Evolutionary conservation across 2,797 vertebrate genomes (phyloP).

Genomic region (Cephalopachus bancanus): DNA sequence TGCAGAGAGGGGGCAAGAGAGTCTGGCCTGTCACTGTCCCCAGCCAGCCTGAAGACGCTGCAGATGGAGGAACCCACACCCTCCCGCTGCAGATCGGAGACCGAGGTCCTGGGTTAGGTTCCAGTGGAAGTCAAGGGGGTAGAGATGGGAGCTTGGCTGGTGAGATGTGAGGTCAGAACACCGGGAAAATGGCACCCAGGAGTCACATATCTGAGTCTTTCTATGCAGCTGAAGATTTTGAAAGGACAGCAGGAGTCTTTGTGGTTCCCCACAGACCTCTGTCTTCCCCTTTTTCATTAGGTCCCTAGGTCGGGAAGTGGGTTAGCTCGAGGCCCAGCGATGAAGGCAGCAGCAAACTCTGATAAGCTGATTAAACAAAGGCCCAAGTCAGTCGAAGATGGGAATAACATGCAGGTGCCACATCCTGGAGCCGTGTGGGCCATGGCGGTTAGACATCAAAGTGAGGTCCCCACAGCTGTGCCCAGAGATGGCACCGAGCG

Average conservation of each 20-base stretch:
- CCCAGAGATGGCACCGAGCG: not conserved
- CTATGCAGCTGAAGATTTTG: not conserved
- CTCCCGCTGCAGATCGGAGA: not conserved
- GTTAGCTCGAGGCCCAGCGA: not conserved
- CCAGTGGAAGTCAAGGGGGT: not conserved
- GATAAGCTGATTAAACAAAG: not conserved
- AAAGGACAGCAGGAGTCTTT: not conserved
- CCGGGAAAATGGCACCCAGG: not conserved
- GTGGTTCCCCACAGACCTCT: not conserved
- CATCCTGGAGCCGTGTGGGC: not conserved
- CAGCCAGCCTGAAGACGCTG: not conserved
- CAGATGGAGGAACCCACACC: not conserved
- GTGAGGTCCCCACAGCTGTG: not conserved
- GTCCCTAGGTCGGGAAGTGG: not conserved
- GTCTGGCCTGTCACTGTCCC: fast-evolving
- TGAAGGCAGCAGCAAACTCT: not conserved
- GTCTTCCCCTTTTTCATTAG: not conserved
- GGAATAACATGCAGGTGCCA: not conserved
- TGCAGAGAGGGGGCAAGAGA: conserved; percentile 76
- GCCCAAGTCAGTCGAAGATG: not conserved
- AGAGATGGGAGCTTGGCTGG: not conserved
- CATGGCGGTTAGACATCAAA: no score
- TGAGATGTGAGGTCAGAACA: no score
- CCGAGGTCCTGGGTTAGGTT: not conserved
- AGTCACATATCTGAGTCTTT: not conserved